These are phyloP conservation scores for Ligdia adustata DNA, from an alignment of 2,888 invertebrate species.

Conservation along the genomic window DNA sequence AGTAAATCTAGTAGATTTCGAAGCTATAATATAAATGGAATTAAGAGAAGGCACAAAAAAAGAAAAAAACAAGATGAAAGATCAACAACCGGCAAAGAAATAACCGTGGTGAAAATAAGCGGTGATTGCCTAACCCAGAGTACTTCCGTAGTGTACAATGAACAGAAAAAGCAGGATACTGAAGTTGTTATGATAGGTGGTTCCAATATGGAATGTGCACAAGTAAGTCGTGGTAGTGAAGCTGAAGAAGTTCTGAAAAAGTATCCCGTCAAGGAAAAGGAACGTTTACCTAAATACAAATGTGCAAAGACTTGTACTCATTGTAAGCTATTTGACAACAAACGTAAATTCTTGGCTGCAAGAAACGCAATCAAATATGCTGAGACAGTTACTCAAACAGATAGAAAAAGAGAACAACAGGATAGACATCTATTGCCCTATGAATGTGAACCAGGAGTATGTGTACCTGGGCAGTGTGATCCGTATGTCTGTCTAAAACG, in stretches of 20 bases:
- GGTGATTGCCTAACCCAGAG: neutral
- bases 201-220: neutral
- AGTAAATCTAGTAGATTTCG: too few species aligned
- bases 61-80: neutral
- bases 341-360: neutral
- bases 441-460: constrained; percentile 52
- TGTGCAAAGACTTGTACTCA: constrained; percentile 8
- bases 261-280: neutral
- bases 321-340: neutral
- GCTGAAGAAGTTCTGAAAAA: neutral
- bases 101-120: constrained; percentile 1
- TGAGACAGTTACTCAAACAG: too few species aligned
- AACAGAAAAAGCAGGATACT: neutral
- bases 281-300: neutral
- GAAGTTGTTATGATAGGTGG: constrained; percentile 1
- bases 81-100: neutral
- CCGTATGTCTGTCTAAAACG: constrained; percentile 45
- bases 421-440: constrained; percentile 36
- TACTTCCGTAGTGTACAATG: neutral
- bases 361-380: too few species aligned
- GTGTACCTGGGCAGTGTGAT: constrained; percentile 50
- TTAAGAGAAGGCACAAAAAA: neutral
- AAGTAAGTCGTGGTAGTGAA: neutral
- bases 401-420: too few species aligned
- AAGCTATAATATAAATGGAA: neutral